phyloP scores from a whole-genome alignment of 1,140 invertebrate genomes.

The Anastrepha ludens region DNA sequence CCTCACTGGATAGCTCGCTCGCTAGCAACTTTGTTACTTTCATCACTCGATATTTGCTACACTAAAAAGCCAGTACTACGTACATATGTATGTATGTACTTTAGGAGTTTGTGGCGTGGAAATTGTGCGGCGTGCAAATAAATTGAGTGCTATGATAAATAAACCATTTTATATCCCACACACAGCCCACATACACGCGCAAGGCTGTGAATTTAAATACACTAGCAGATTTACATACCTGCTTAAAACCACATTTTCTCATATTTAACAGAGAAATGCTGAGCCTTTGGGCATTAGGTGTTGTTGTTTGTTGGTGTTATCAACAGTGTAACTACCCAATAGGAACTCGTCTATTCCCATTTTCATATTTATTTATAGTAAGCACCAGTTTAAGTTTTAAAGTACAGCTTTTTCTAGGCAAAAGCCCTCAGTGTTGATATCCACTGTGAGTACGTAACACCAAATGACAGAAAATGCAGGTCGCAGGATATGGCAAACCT shows the following conservation, averaged over 20 bases:
- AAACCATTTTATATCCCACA: slow-evolving; percentile 51
- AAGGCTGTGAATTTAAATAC: neutral
- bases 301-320: too few relatives aligned
- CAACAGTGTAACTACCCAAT: neutral
- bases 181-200: too few relatives aligned
- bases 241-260: slow-evolving; percentile 13
- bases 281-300: neutral
- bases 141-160: slow-evolving; percentile 67
- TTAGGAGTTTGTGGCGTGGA: neutral
- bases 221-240: neutral
- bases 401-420: too few relatives aligned
- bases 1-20: neutral
- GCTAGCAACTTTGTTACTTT: slow-evolving; percentile 5
- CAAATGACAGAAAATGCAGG: too few relatives aligned
- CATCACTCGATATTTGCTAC: neutral
- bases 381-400: too few relatives aligned
- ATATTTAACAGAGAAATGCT: neutral
- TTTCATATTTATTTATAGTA: too few relatives aligned
- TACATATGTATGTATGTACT: neutral
- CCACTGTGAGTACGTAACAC: too few relatives aligned
- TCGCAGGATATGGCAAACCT: too few relatives aligned
- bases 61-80: neutral
- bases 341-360: neutral
- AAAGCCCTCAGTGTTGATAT: too few relatives aligned
- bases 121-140: slow-evolving; percentile 64